phyloP scores from a whole-genome alignment of 2,113 vertebrate species.

The Romanogobio albipinnatus region DNA sequence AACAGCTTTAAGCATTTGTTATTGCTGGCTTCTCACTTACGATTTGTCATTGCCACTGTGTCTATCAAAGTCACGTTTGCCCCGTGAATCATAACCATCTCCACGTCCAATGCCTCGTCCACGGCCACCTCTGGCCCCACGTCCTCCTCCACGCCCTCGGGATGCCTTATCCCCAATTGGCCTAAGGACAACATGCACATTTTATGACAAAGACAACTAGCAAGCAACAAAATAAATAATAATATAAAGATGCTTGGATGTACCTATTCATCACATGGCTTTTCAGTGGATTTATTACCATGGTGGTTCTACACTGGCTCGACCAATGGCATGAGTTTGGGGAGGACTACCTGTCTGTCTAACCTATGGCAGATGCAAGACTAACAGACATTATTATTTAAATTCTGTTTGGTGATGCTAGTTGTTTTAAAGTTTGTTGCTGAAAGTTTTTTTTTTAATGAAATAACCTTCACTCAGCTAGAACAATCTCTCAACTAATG shows the following conservation, averaged over 20 bases:
- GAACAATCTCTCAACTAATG: too few species aligned
- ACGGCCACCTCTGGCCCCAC: constrained; percentile 86
- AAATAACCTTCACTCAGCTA: too few species aligned
- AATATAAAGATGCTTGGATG: neutral
- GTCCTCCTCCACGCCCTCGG: constrained; percentile 86
- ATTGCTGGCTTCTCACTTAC: constrained; percentile 74
- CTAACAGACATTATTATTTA: too few species aligned
- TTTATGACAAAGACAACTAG: neutral
- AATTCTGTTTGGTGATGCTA: too few species aligned
- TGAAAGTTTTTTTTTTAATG: too few species aligned
- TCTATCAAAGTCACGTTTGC: constrained; percentile 97
- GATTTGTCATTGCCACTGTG: constrained; percentile 96
- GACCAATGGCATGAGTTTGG: neutral
- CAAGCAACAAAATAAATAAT: too few species aligned
- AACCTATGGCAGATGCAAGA: too few species aligned
- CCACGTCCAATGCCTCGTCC: constrained; percentile 91
- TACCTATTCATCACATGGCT: neutral
- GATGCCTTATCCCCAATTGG: constrained; percentile 86
- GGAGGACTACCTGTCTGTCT: too few species aligned
- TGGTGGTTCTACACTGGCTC: neutral
- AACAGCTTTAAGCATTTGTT: neutral
- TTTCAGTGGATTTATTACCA: neutral
- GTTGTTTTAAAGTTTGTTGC: too few species aligned
- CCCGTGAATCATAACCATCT: constrained; percentile 94
- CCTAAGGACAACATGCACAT: constrained; percentile 64